Conservation (phyloP, 2,888 invertebrate genomes). For the Parasteatoda lunata region DNA sequence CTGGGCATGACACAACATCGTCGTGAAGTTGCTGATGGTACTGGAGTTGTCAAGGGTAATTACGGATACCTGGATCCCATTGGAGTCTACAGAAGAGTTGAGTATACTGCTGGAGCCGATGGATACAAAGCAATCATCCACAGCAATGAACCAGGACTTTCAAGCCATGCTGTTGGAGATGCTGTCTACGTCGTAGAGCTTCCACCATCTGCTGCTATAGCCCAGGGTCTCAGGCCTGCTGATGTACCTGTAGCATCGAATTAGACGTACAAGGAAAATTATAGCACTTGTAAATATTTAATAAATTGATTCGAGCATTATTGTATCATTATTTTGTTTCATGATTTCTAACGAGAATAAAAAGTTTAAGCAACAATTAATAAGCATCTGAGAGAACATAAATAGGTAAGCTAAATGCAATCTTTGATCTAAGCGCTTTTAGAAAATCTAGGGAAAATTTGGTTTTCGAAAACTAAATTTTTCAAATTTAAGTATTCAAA, state of each 20-base stretch:
- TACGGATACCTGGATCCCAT: conserved; percentile 46
- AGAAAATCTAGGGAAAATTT: background rate
- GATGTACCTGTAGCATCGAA: background rate
- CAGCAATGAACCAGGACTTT: conserved; percentile 52
- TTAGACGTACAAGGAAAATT: background rate
- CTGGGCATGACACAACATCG: conserved; percentile 41
- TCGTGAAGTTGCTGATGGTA: conserved; percentile 12
- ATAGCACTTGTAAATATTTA: background rate
- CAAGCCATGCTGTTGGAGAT: conserved; percentile 13
- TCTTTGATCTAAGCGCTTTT: background rate
- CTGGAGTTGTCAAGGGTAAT: conserved; percentile 28
- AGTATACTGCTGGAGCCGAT: conserved; percentile 40
- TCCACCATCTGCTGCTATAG: conserved; percentile 34
- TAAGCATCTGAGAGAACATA: background rate
- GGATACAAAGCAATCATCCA: conserved; percentile 39
- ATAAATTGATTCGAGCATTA: background rate
- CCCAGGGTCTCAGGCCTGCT: conserved; percentile 7
- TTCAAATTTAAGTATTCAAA: no score
- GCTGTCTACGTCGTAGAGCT: conserved; percentile 27
- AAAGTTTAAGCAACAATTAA: background rate
- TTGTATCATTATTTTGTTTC: background rate
- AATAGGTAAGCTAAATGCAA: background rate
- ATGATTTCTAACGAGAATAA: background rate
- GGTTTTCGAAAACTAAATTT: no score
- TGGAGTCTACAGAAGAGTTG: conserved; percentile 34